phyloP scores from a whole-genome alignment of 2,113 vertebrate species.

The Caloenas nicobarica region DNA sequence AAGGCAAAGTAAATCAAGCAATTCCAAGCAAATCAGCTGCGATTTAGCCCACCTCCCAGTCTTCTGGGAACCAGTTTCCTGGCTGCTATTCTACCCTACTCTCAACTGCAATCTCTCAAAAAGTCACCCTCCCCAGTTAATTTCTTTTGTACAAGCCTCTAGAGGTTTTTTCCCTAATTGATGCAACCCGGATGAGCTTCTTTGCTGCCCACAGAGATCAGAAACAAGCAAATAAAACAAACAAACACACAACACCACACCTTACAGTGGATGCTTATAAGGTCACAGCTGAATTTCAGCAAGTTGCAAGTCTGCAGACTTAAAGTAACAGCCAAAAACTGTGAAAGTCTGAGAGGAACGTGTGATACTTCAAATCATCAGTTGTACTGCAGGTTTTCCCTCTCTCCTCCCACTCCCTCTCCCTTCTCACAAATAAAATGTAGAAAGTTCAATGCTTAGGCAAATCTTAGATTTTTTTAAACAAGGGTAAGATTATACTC shows the following conservation, averaged over 20 bases:
- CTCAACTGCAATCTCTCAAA: neutral
- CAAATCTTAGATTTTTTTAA: neutral
- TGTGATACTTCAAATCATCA: neutral
- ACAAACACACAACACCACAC: neutral
- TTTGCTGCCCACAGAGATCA: neutral
- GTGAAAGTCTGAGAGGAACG: neutral
- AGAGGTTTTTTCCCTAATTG: neutral
- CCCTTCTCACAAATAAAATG: neutral
- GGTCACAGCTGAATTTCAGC: slow-evolving; percentile 1
- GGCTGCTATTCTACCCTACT: neutral
- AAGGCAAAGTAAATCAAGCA: slow-evolving; percentile 19
- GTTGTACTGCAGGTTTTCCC: neutral
- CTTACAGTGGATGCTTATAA: neutral
- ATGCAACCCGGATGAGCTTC: neutral
- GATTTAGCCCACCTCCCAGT: slow-evolving; percentile 1
- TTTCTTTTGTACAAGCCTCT: neutral
- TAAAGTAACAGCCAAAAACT: neutral
- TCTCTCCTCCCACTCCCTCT: neutral
- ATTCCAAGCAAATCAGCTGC: slow-evolving; percentile 2
- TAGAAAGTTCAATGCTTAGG: neutral
- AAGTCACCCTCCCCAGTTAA: neutral
- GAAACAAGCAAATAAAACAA: neutral
- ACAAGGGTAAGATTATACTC: neutral
- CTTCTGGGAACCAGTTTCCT: slow-evolving; percentile 24
- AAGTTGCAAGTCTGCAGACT: slow-evolving; percentile 5